phyloP scores from a whole-genome alignment of 2,888 invertebrate species.

The Busseola fusca region DNA sequence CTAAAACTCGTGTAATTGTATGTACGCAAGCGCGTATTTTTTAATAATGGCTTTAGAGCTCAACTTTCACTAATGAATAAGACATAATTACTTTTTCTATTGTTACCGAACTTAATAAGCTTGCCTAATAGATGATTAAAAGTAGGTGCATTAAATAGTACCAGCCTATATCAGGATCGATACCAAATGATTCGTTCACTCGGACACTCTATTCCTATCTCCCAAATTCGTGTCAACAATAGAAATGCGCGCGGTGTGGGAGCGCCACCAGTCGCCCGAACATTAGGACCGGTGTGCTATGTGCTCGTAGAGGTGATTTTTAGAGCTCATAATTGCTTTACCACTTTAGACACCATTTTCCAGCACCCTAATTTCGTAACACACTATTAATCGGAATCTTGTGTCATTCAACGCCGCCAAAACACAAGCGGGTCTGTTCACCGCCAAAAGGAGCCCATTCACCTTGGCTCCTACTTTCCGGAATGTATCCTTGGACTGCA shows the following conservation, averaged over 20 bases:
- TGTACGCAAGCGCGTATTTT: too few species aligned
- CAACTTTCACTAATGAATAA: too few species aligned
- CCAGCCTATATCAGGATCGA: background rate
- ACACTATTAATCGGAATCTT: too few species aligned
- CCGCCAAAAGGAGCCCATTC: too few species aligned
- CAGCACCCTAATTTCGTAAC: too few species aligned
- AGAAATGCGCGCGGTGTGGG: background rate
- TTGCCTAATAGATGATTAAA: background rate
- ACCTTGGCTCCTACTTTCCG: too few species aligned
- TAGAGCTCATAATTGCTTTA: background rate
- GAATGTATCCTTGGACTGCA: too few species aligned
- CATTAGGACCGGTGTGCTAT: background rate
- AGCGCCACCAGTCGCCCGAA: background rate
- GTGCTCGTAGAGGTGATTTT: background rate
- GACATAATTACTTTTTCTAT: too few species aligned
- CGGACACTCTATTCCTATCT: background rate
- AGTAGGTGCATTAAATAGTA: too few species aligned
- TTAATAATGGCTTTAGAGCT: background rate
- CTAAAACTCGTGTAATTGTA: background rate
- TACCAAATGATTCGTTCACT: constrained; percentile 9
- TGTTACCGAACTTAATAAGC: too few species aligned
- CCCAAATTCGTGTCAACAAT: constrained; percentile 26
- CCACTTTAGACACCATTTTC: background rate
- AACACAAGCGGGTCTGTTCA: too few species aligned
- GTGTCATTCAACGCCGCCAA: too few species aligned